A percentile compares a stretch with the other conserved stretches of the same genome.
Evolutionary conservation across 2,888 invertebrate species (phyloP).

Genomic region (Polyploca ridens): DNA sequence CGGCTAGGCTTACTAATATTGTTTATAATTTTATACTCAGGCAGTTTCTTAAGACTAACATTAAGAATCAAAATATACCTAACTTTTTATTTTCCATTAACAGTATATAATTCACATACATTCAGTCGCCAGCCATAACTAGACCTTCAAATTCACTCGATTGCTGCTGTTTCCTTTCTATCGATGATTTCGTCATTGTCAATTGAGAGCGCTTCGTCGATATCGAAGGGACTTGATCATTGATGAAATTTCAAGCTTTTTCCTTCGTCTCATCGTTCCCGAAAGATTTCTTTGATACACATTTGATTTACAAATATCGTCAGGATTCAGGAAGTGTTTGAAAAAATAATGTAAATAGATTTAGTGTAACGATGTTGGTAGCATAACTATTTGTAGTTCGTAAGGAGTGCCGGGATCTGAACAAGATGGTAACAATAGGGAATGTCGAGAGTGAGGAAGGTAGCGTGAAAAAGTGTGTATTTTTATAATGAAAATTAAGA

Average conservation of each 20-base stretch:
- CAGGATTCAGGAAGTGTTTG: slow-evolving; percentile 72
- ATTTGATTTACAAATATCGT: slow-evolving; percentile 53
- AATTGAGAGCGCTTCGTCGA: slow-evolving; percentile 5
- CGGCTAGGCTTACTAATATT: slow-evolving; percentile 76
- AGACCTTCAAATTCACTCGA: slow-evolving; percentile 29
- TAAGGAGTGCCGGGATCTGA: slow-evolving; percentile 71
- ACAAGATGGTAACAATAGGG: slow-evolving; percentile 54
- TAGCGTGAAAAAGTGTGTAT: slow-evolving; percentile 68
- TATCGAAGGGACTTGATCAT: slow-evolving; percentile 60
- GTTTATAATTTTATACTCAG: slow-evolving; percentile 84
- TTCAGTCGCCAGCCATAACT: slow-evolving; percentile 13
- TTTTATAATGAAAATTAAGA: slow-evolving; percentile 75
- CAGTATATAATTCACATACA: slow-evolving; percentile 16
- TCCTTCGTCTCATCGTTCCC: slow-evolving; percentile 60
- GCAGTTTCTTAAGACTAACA: slow-evolving; percentile 76
- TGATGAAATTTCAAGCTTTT: slow-evolving; percentile 81
- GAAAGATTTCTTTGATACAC: slow-evolving; percentile 44
- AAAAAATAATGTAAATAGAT: slow-evolving; percentile 71
- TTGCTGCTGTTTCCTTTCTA: slow-evolving; percentile 51
- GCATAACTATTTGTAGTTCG: slow-evolving; percentile 54
- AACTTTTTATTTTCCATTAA: slow-evolving; percentile 30
- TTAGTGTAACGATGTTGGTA: slow-evolving; percentile 72
- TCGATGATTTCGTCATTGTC: slow-evolving; percentile 16
- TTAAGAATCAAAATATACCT: slow-evolving; percentile 59
- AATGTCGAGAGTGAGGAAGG: slow-evolving; percentile 47